These are phyloP conservation scores for Acleris laterana DNA, from an alignment of 2,888 invertebrate species.

Conservation along the genomic window DNA sequence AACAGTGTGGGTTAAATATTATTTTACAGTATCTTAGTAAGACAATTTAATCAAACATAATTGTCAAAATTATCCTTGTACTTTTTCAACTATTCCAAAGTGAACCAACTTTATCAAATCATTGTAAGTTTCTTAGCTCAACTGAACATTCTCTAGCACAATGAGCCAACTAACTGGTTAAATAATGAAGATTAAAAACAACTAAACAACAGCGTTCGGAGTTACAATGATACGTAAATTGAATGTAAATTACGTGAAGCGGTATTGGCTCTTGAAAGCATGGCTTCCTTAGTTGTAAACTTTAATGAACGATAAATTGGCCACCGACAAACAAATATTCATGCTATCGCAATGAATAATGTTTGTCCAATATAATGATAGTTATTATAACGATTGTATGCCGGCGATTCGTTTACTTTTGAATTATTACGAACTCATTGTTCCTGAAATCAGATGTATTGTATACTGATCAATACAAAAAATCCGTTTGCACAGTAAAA, in stretches of 20 bases:
- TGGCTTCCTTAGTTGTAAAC: slow-evolving; percentile 20
- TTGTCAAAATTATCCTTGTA: too few relatives aligned
- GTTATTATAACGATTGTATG: slow-evolving; percentile 15
- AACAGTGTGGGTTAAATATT: too few relatives aligned
- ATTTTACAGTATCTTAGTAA: too few relatives aligned
- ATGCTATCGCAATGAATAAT: slow-evolving; percentile 22
- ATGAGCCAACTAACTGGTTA: slow-evolving; percentile 10
- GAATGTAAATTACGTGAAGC: slow-evolving; percentile 15
- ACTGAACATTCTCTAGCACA: neutral
- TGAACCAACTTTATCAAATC: too few relatives aligned
- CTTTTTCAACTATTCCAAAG: too few relatives aligned
- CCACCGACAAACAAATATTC: slow-evolving; percentile 32
- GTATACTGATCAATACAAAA: neutral
- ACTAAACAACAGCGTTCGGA: neutral
- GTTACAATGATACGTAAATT: slow-evolving; percentile 14
- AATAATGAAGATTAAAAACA: slow-evolving; percentile 9
- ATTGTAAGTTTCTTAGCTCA: too few relatives aligned
- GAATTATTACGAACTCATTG: neutral
- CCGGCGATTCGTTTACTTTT: neutral
- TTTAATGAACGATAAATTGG: slow-evolving; percentile 39
- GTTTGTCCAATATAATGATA: slow-evolving; percentile 4
- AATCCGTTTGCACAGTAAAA: neutral
- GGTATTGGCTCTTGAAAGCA: slow-evolving; percentile 12
- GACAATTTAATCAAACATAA: too few relatives aligned
- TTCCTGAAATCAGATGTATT: slow-evolving; percentile 3